Evolutionary conservation across 2,888 invertebrate species (phyloP).

Genomic region (Eucriotettix oculatus): DNA sequence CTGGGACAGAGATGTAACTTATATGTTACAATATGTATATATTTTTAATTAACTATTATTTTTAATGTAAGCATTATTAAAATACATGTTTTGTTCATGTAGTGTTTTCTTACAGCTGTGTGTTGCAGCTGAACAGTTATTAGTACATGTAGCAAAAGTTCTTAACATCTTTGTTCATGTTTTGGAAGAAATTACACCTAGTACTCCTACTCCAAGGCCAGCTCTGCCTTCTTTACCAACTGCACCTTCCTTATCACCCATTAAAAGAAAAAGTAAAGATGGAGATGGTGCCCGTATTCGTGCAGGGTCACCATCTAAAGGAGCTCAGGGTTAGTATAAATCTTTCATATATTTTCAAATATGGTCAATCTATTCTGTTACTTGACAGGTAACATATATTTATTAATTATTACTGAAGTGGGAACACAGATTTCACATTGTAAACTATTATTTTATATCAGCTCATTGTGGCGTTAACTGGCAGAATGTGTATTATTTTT

Average conservation of each 20-base stretch:
- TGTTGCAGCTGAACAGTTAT: conserved; percentile 41
- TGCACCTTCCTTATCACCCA: conserved; percentile 12
- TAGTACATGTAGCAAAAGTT: conserved; percentile 49
- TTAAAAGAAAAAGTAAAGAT: conserved; percentile 10
- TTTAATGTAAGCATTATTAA: too few relatives aligned
- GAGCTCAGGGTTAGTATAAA: conserved; percentile 4
- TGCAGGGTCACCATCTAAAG: conserved; percentile 10
- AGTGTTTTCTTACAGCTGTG: conserved; percentile 24
- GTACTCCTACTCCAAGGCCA: conserved; percentile 34
- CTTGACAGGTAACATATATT: too few relatives aligned
- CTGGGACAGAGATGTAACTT: too few relatives aligned
- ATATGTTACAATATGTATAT: background rate
- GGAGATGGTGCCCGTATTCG: background rate
- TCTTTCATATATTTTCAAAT: background rate
- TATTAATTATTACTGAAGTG: too few relatives aligned
- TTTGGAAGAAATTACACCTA: conserved; percentile 48
- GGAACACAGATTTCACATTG: too few relatives aligned
- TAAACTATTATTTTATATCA: too few relatives aligned
- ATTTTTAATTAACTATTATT: background rate
- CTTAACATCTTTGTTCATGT: conserved; percentile 60
- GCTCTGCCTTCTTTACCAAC: conserved; percentile 21
- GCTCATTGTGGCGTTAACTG: too few relatives aligned
- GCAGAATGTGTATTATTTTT: too few relatives aligned
- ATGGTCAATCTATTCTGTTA: too few relatives aligned
- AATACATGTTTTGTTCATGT: too few relatives aligned